A percentile compares a stretch with the other conserved stretches of the same genome.
Conservation (phyloP, 2,888 invertebrate species). For the Parelbella ahira region DNA sequence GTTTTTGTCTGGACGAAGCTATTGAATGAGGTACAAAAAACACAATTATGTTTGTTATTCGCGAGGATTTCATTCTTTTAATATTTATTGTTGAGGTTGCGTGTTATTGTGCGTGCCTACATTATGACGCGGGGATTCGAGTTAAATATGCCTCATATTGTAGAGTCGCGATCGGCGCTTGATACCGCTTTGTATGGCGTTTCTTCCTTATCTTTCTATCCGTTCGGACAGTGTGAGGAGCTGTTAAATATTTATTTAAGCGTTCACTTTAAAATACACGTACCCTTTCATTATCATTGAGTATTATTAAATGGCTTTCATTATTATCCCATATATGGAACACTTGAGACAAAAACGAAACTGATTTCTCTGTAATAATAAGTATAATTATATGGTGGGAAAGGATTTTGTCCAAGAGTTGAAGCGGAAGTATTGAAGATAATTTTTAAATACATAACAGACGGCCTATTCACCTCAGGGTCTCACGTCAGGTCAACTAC, state of each 20-base stretch:
- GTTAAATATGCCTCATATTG: slow-evolving; percentile 40
- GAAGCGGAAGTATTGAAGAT: too few relatives aligned
- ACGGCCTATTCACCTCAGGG: too few relatives aligned
- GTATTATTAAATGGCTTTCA: too few relatives aligned
- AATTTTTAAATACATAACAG: too few relatives aligned
- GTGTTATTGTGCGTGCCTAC: slow-evolving; percentile 57
- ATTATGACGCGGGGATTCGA: slow-evolving; percentile 33
- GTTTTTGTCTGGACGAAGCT: slow-evolving; percentile 67
- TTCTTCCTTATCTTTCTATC: slow-evolving; percentile 15
- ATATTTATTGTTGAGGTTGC: slow-evolving; percentile 55
- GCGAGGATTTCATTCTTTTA: slow-evolving; percentile 60
- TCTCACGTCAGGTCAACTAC: too few relatives aligned
- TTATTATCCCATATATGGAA: too few relatives aligned
- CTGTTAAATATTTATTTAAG: slow-evolving; percentile 32
- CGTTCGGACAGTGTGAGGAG: slow-evolving; percentile 7
- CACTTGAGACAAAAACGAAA: too few relatives aligned
- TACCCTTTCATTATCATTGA: too few relatives aligned
- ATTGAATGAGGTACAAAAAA: slow-evolving; percentile 74
- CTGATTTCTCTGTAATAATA: too few relatives aligned
- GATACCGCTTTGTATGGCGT: slow-evolving; percentile 19
- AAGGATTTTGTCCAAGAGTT: too few relatives aligned
- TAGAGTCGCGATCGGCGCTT: slow-evolving; percentile 44
- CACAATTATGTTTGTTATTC: slow-evolving; percentile 78
- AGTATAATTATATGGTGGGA: too few relatives aligned
- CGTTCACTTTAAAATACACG: too few relatives aligned